Evolutionary conservation across 2,113 vertebrate species (phyloP).

Genomic region (Falco punctatus): DNA sequence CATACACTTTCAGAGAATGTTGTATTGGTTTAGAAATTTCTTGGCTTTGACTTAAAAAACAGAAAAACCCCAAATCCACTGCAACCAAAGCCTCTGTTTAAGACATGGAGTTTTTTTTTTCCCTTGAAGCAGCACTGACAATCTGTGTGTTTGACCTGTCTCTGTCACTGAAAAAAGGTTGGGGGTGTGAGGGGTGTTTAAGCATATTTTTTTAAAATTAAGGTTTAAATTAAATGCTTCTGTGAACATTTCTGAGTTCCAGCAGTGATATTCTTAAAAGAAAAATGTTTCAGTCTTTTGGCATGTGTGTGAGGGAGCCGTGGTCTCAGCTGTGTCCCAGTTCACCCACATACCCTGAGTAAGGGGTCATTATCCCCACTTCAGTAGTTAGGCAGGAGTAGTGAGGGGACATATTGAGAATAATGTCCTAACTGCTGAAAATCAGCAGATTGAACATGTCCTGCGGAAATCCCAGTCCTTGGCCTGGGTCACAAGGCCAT

Average conservation of each 20-base stretch:
- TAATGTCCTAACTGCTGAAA: background rate
- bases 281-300: background rate
- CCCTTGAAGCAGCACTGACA: background rate
- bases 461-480: background rate
- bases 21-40: background rate
- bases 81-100: background rate
- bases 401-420: rapidly evolving
- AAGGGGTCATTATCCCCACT: rapidly evolving
- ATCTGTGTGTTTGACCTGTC: background rate
- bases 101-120: background rate
- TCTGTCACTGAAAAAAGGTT: background rate
- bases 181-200: background rate
- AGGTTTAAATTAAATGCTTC: background rate
- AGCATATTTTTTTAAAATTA: background rate
- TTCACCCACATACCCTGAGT: background rate
- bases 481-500: background rate
- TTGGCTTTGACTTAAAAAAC: background rate
- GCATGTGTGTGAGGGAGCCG: background rate
- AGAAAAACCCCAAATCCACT: background rate
- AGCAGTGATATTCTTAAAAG: background rate
- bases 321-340: background rate
- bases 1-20: background rate
- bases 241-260: background rate
- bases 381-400: background rate
- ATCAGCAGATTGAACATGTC: background rate